Conservation (phyloP, 2,113 vertebrate species). For the Megaptera novaeangliae region DNA sequence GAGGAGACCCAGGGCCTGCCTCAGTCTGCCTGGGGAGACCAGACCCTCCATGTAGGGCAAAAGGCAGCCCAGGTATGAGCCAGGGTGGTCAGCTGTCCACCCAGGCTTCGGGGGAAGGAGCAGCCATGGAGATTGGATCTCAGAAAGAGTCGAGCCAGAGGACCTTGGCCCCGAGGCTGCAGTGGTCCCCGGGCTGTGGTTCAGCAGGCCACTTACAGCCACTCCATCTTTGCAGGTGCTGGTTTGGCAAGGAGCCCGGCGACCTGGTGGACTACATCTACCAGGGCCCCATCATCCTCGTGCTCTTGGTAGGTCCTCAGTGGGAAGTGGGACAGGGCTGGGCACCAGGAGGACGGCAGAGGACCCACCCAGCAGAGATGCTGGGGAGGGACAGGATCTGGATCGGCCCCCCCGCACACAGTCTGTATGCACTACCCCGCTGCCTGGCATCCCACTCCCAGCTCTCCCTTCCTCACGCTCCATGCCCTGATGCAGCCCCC, state of each 20-base stretch:
- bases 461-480: neutral
- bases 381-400: neutral
- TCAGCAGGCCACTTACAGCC: neutral
- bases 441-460: fast-evolving
- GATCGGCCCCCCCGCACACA: fast-evolving
- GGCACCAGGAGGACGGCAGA: neutral
- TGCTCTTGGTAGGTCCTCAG: conserved; percentile 90
- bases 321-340: neutral
- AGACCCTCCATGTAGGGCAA: neutral
- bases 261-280: conserved; percentile 98
- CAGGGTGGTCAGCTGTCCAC: too few species aligned
- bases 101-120: neutral
- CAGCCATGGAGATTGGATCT: neutral
- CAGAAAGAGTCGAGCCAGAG: neutral
- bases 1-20: neutral
- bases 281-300: conserved; percentile 97
- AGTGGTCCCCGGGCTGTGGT: too few species aligned
- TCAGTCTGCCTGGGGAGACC: neutral
- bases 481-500: neutral
- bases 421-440: fast-evolving
- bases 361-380: neutral
- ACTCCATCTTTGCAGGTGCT: conserved; percentile 86
- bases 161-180: neutral
- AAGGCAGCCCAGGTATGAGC: neutral
- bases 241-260: conserved; percentile 97